A percentile compares a stretch with the other conserved stretches of the same genome.
phyloP scores from a whole-genome alignment of 2,888 invertebrate genomes.

The Zaprionus bogoriensis region DNA sequence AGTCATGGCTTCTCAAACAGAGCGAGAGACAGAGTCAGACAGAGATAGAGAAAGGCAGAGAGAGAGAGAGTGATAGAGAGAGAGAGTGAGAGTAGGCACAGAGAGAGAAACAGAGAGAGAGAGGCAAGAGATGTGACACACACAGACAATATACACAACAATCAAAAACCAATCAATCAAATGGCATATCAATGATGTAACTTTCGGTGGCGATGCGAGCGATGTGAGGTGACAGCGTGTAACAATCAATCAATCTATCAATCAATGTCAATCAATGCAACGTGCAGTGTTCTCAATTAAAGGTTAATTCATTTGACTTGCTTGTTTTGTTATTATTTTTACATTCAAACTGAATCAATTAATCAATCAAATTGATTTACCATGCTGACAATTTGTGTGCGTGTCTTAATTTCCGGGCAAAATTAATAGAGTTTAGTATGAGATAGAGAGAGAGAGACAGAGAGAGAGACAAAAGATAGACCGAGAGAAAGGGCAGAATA shows the following conservation, averaged over 20 bases:
- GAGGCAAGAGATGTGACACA: conserved; percentile 31
- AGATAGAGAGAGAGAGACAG: conserved; percentile 19
- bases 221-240: conserved; percentile 39
- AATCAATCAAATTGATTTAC: conserved; percentile 67
- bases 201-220: background rate
- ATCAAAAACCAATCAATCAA: conserved; percentile 57
- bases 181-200: conserved; percentile 33
- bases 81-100: conserved; percentile 21
- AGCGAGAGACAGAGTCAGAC: conserved; percentile 14
- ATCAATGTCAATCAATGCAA: conserved; percentile 48
- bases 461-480: conserved; percentile 11
- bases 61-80: conserved; percentile 16
- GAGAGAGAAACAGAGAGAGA: conserved; percentile 38
- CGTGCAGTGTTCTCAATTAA: conserved; percentile 37
- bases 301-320: background rate
- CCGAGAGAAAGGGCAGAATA: conserved; percentile 1
- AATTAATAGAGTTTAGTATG: conserved; percentile 25
- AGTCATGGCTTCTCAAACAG: conserved; percentile 8
- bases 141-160: conserved; percentile 42
- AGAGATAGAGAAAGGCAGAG: conserved; percentile 6
- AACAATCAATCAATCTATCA: conserved; percentile 45
- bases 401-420: conserved; percentile 20
- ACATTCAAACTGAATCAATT: conserved; percentile 27
- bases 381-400: conserved; percentile 70
- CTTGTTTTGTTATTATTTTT: background rate